Evolutionary conservation across 2,113 vertebrate species (phyloP).

Genomic region (Poeciliopsis prolifica): DNA sequence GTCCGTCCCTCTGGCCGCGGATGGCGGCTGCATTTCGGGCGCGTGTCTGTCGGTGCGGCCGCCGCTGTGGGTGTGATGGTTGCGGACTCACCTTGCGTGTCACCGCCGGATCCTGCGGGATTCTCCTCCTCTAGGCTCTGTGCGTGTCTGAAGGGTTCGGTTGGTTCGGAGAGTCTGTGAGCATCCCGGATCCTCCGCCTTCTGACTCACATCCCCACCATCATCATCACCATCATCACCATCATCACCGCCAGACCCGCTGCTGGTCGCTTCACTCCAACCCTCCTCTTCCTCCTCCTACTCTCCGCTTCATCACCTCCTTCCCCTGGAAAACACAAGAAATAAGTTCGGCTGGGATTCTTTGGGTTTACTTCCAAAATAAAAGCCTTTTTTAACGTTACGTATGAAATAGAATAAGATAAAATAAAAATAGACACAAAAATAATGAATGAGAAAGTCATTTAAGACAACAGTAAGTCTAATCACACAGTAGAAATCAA

Average conservation of each 20-base stretch:
- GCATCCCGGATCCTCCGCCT: slow-evolving; percentile 52
- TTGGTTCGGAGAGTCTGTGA: slow-evolving; percentile 47
- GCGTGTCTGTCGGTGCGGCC: neutral
- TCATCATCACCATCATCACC: slow-evolving; percentile 39
- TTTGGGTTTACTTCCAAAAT: slow-evolving; percentile 26
- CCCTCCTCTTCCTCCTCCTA: slow-evolving; percentile 35
- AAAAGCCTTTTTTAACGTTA: slow-evolving; percentile 7
- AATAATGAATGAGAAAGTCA: no score
- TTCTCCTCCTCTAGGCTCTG: neutral
- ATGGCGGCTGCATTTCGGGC: neutral
- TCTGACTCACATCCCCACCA: slow-evolving; percentile 63
- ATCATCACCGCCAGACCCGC: slow-evolving; percentile 42
- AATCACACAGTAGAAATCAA: no score
- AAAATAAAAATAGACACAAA: neutral
- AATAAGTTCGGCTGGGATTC: slow-evolving; percentile 1
- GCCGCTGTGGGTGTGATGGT: slow-evolving; percentile 8
- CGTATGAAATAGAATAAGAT: neutral
- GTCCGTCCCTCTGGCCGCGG: neutral
- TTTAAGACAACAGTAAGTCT: no score
- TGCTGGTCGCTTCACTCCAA: slow-evolving; percentile 40
- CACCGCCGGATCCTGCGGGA: slow-evolving; percentile 26
- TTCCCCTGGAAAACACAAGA: slow-evolving; percentile 6
- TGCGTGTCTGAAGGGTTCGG: slow-evolving; percentile 25
- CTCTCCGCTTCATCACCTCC: slow-evolving; percentile 26
- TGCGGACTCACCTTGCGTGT: slow-evolving; percentile 53